Evolutionary conservation across 1,140 invertebrate genomes (phyloP), one percentile per base, ranked within the genome.

Genomic region (Pseudomyrmex concolor): DNA sequence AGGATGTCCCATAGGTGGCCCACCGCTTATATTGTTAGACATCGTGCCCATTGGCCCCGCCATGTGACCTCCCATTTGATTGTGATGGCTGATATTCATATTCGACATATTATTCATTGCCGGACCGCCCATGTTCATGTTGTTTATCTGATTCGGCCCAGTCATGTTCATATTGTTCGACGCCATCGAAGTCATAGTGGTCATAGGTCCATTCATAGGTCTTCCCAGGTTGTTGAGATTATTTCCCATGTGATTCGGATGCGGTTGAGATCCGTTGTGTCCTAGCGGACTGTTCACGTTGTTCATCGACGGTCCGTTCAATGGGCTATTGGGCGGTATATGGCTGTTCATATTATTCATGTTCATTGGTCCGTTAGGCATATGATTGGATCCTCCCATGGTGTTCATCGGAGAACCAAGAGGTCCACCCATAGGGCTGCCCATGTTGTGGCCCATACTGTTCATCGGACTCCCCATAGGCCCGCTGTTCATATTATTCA

Each of bases 401-500:
- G 90, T 93, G 59, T 93, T 94, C 93, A 94, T 94, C 12, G 94
- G 93, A 15, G 94, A 94, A 8, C 93, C 93, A 2, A 94, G 85
- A 7, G 93, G 93, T 9, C 93, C 94, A 72, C 94, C 92, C 93
- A 94, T 94, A 19, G 94, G 93, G 77, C 94, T 94, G 15, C 94
- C 94, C 91, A 94, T 92, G 85, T 90, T 94, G 45, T 94, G 94
- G 0, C 92, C 93, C 92, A 94, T 94, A 57, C 93, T 94, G 80
- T 94, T 94, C 91, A 95, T 94, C 2, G 94, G 94, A 89, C 93
- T 95, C 7, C 96, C 95, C 95, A 96, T 96, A 2, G 96, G 96
- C 67, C 95, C 96, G 73, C 95, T 96, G 82, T 95, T 95, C 95
- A 96, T 96, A 85, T 94, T 95, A 83, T 93, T 97, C 94, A 97